These are phyloP conservation scores for Cercopithecus mona DNA, from an alignment of 2,113 vertebrate species.

Conservation along the genomic window DNA sequence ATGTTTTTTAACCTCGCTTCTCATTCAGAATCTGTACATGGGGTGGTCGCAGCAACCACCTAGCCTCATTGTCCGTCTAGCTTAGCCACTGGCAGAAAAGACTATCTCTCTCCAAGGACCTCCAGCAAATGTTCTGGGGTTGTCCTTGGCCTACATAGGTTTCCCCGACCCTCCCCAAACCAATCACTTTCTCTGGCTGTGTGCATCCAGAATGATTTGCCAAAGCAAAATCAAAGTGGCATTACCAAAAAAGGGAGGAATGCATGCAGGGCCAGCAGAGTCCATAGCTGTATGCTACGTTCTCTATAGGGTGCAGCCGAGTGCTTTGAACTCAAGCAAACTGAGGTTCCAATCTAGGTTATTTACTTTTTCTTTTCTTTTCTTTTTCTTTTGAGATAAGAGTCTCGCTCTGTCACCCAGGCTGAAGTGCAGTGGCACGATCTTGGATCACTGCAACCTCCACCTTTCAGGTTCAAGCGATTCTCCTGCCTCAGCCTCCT, in stretches of 20 bases:
- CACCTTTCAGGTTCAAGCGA: too few species aligned
- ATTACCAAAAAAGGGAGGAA: neutral
- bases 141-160: neutral
- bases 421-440: too few species aligned
- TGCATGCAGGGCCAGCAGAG: neutral
- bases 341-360: neutral
- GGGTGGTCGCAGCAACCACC: accelerated
- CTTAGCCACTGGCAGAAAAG: neutral
- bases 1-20: neutral
- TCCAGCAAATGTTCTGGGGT: neutral
- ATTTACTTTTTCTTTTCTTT: neutral
- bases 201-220: neutral
- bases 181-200: accelerated
- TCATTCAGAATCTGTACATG: accelerated
- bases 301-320: accelerated
- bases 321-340: neutral
- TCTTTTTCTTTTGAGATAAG: too few species aligned
- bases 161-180: neutral
- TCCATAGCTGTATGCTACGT: accelerated
- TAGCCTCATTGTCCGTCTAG: accelerated
- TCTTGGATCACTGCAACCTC: too few species aligned
- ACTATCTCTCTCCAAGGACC: neutral
- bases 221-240: neutral
- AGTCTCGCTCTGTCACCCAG: too few species aligned
- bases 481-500: too few species aligned